Evolutionary conservation across 1,140 invertebrate species (phyloP).

Genomic region (Dreissena rostriformis): DNA sequence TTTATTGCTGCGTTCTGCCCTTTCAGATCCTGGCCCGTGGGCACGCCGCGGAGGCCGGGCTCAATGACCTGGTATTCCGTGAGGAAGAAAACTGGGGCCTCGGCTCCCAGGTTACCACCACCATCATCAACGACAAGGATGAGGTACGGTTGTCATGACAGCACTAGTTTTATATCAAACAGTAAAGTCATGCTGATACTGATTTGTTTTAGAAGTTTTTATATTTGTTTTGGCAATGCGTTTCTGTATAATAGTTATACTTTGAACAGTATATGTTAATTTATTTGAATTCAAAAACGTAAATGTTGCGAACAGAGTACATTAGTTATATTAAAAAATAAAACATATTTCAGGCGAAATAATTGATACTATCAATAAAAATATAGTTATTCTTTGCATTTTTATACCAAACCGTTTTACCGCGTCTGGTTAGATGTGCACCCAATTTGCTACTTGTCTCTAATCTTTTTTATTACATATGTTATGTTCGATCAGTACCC

Average conservation of each 20-base stretch:
- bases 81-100: constrained; percentile 74
- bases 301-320: too few species aligned
- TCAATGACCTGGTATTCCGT: constrained; percentile 73
- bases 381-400: too few species aligned
- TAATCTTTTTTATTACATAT: too few species aligned
- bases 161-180: neutral
- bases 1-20: neutral
- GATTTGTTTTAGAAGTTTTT: neutral
- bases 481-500: too few species aligned
- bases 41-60: constrained; percentile 61
- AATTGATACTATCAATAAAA: too few species aligned
- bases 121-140: constrained; percentile 70
- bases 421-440: too few species aligned
- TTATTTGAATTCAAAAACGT: too few species aligned
- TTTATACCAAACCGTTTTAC: too few species aligned
- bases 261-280: neutral
- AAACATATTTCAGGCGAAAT: too few species aligned
- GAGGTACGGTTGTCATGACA: constrained; percentile 65
- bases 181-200: neutral
- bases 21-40: constrained; percentile 68
- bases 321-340: too few species aligned
- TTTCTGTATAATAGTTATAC: neutral
- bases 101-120: constrained; percentile 71
- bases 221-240: neutral
- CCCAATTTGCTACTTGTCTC: too few species aligned